phyloP scores from a whole-genome alignment of 1,140 invertebrate species.

The Drosophila equinoxialis region DNA sequence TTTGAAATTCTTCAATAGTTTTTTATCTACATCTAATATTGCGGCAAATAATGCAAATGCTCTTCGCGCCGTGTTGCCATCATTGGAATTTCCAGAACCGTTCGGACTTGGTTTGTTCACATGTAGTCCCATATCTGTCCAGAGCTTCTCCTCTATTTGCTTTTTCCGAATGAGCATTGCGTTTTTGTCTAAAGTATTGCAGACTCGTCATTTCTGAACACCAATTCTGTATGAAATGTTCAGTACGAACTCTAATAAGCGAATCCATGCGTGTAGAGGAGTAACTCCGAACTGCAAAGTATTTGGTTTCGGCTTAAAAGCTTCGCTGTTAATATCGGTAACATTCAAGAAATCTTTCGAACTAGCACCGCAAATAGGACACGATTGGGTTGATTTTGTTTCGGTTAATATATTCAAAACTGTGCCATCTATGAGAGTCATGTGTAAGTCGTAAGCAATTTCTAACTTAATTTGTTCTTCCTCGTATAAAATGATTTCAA shows the following conservation, averaged over 20 bases:
- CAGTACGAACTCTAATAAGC: conserved; percentile 36
- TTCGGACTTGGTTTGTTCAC: conserved; percentile 40
- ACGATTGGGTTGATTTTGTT: too few relatives aligned
- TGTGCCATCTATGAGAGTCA: too few relatives aligned
- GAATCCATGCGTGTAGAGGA: conserved; percentile 32
- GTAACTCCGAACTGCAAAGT: conserved; percentile 26
- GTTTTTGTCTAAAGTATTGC: conserved; percentile 17
- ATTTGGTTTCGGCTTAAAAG: conserved; percentile 2
- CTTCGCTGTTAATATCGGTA: too few relatives aligned
- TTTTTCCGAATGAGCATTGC: conserved; percentile 20
- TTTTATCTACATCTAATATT: conserved; percentile 18
- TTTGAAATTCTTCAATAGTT: conserved; percentile 7
- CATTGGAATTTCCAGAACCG: conserved; percentile 29
- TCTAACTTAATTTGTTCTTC: too few relatives aligned
- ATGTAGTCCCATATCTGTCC: conserved; percentile 26
- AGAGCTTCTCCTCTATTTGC: conserved; percentile 26
- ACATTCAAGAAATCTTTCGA: too few relatives aligned
- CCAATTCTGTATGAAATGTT: conserved; percentile 33
- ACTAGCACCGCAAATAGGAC: too few relatives aligned
- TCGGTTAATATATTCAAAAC: too few relatives aligned
- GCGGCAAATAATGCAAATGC: conserved; percentile 14
- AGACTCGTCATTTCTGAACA: conserved; percentile 30
- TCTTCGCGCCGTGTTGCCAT: conserved; percentile 27
- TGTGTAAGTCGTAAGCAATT: too few relatives aligned
- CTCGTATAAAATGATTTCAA: too few relatives aligned